Percentiles rank a stretch among this genome's conserved stretches.
phyloP scores from a whole-genome alignment of 2,888 invertebrate species.

The Drosophila borealis region DNA sequence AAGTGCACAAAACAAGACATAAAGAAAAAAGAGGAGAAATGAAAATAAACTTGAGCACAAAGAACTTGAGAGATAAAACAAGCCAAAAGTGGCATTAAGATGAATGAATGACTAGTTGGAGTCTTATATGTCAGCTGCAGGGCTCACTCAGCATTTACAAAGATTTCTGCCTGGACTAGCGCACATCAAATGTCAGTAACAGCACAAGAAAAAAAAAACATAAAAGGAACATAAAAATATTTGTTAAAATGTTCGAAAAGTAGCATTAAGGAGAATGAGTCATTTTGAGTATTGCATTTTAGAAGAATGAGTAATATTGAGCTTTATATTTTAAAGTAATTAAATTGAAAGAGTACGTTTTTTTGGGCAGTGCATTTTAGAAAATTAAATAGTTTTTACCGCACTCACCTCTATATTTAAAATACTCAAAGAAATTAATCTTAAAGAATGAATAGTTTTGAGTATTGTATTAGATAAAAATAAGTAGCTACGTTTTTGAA shows the following conservation, averaged over 20 bases:
- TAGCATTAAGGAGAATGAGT: neutral
- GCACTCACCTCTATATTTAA: no score
- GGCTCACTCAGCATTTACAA: neutral
- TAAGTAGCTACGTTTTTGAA: no score
- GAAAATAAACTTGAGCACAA: conserved; percentile 3
- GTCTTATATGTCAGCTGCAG: neutral
- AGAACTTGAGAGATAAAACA: conserved; percentile 6
- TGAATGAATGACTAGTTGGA: neutral
- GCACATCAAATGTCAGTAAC: neutral
- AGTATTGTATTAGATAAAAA: no score
- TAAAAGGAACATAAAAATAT: neutral
- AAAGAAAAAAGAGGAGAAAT: neutral
- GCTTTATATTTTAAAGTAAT: neutral
- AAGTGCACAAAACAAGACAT: conserved; percentile 58
- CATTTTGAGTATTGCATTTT: no score
- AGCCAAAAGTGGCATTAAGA: neutral
- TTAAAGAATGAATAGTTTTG: no score
- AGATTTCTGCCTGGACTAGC: neutral
- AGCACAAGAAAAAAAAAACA: neutral
- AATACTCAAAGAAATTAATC: no score
- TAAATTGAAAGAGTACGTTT: neutral
- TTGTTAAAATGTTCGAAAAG: neutral
- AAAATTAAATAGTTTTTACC: no score
- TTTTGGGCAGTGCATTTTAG: no score
- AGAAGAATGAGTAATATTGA: neutral